A percentile compares a stretch with the other conserved stretches of the same genome.
Evolutionary conservation across 2,113 vertebrate genomes (phyloP).

Genomic region (Epinephelus fuscoguttatus): DNA sequence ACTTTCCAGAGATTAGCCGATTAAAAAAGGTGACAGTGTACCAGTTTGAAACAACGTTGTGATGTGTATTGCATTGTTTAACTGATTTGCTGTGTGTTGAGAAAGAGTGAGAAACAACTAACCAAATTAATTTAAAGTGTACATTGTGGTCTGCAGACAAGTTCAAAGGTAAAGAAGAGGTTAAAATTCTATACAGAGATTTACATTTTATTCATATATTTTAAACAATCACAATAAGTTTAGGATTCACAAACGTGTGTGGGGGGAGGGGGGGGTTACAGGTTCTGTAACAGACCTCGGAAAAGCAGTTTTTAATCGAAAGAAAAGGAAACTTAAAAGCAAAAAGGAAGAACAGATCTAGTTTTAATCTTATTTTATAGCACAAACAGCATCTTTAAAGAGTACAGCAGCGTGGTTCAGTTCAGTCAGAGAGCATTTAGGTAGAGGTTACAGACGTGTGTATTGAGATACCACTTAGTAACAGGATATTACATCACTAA

Average conservation of each 20-base stretch:
- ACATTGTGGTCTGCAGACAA: background rate
- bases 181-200: constrained; percentile 64
- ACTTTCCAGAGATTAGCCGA: constrained; percentile 75
- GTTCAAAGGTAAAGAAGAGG: background rate
- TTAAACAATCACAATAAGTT: constrained; percentile 79
- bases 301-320: constrained; percentile 31
- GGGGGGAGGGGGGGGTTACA: constrained; percentile 10
- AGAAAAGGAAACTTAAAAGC: constrained; percentile 58
- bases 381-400: constrained; percentile 50
- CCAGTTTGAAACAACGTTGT: constrained; percentile 4
- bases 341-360: constrained; percentile 54
- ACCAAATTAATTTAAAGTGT: background rate
- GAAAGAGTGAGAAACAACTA: no score
- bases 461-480: constrained; percentile 52
- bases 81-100: no score
- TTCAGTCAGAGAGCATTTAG: constrained; percentile 42
- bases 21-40: constrained; percentile 47
- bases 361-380: constrained; percentile 60
- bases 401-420: constrained; percentile 64
- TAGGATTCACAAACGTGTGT: constrained; percentile 60
- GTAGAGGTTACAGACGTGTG: constrained; percentile 42
- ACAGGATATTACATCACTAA: constrained; percentile 52
- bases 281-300: constrained; percentile 70
- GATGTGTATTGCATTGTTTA: constrained; percentile 1
- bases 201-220: constrained; percentile 83